phyloP scores from a whole-genome alignment of 1,140 invertebrate genomes.

The Rhopalosiphum padi region DNA sequence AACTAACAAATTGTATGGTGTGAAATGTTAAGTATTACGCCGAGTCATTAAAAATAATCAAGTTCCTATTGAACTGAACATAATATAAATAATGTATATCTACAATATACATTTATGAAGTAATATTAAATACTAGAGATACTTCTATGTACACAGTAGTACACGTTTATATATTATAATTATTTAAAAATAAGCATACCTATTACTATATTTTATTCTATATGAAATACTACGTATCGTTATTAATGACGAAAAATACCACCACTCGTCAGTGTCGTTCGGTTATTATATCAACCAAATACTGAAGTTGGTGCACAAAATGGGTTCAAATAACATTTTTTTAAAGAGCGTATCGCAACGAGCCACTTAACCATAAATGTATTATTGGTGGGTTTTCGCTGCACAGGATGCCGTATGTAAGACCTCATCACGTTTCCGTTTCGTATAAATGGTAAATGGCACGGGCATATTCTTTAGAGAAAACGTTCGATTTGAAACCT shows the following conservation, averaged over 20 bases:
- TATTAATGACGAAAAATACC: neutral
- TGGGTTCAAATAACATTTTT: neutral
- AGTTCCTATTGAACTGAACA: neutral
- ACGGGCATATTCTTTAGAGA: neutral
- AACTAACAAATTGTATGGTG: neutral
- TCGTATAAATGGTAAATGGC: neutral
- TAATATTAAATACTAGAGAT: neutral
- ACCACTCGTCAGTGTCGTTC: neutral
- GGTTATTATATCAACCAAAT: neutral
- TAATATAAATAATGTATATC: neutral
- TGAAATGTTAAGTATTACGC: neutral
- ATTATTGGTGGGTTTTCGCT: neutral
- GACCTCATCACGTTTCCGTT: neutral
- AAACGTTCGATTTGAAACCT: constrained; percentile 5
- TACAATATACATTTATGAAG: neutral
- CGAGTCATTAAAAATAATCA: neutral
- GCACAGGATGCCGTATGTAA: neutral
- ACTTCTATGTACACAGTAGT: neutral
- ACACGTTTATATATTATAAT: neutral
- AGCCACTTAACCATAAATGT: constrained; percentile 2
- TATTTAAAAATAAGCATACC: neutral
- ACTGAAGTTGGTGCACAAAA: neutral
- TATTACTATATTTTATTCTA: neutral
- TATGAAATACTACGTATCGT: neutral
- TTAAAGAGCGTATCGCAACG: neutral